Evolutionary conservation across 1,140 invertebrate species (phyloP).

Genomic region (Oncopodura yosiiana): DNA sequence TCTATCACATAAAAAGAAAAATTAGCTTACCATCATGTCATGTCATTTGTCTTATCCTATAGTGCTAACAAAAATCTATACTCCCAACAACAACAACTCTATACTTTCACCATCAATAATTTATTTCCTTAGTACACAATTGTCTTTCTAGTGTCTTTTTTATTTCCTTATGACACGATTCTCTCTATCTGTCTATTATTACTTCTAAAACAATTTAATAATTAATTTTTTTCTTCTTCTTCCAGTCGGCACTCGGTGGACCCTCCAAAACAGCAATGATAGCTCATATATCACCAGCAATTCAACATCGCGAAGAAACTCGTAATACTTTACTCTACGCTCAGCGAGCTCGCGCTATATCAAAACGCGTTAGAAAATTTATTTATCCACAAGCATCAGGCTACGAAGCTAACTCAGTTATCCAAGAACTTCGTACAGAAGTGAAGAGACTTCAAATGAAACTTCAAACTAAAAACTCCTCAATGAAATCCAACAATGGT

Average conservation of each 20-base stretch:
- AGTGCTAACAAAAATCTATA: too few relatives aligned
- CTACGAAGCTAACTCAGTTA: constrained; percentile 24
- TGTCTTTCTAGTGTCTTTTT: too few relatives aligned
- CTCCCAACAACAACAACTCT: too few relatives aligned
- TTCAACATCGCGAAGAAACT: constrained; percentile 71
- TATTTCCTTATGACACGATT: too few relatives aligned
- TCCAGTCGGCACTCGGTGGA: constrained; percentile 71
- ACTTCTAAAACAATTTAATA: too few relatives aligned
- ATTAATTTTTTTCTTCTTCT: constrained; percentile 38
- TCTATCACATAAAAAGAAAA: not conserved
- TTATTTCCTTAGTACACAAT: too few relatives aligned
- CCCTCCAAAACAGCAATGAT: constrained; percentile 89
- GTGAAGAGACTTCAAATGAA: constrained; percentile 32
- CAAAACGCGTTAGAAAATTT: constrained; percentile 43
- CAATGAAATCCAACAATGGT: not conserved
- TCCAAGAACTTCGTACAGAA: constrained; percentile 34
- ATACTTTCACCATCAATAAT: too few relatives aligned
- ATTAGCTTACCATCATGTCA: too few relatives aligned
- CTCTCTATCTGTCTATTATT: too few relatives aligned
- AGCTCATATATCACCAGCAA: constrained; percentile 80
- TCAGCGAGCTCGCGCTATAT: constrained; percentile 81
- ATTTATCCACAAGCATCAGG: constrained; percentile 4
- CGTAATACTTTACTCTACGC: constrained; percentile 89
- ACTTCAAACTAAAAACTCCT: constrained; percentile 5
- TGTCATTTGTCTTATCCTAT: too few relatives aligned